Percentiles rank a stretch among this genome's conserved stretches.
Conservation (phyloP, 2,113 vertebrate species). For the Trochalopteron elliotii region DNA sequence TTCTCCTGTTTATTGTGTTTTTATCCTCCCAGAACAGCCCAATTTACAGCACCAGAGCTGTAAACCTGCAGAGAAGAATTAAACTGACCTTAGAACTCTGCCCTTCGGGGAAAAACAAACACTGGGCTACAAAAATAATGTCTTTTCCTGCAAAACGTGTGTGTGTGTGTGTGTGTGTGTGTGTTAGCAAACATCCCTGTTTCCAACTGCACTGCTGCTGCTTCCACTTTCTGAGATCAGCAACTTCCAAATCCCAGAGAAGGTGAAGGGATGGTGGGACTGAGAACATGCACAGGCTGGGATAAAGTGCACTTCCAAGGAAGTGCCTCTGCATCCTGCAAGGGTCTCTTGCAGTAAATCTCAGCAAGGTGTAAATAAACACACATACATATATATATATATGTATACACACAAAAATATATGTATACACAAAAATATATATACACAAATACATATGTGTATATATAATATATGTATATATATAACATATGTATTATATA, state of each 20-base stretch:
- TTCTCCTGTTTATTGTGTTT: neutral
- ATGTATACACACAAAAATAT: neutral
- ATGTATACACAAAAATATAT: too few relatives aligned
- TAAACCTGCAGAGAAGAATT: neutral
- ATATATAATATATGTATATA: too few relatives aligned
- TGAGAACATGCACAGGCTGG: fast-evolving
- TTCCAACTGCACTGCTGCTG: neutral
- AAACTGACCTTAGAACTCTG: neutral
- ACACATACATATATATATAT: neutral
- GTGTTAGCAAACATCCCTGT: neutral
- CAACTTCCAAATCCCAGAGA: fast-evolving
- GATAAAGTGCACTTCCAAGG: neutral
- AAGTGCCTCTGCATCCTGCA: neutral
- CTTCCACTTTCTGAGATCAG: neutral
- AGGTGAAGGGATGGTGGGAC: neutral
- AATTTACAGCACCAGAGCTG: neutral
- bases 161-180: neutral
- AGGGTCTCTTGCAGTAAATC: neutral
- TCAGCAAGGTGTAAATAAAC: neutral
- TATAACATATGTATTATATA: too few relatives aligned
- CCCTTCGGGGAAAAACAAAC: neutral
- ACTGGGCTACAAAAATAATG: neutral
- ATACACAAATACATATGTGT: too few relatives aligned
- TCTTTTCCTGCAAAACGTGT: neutral
- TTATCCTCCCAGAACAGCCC: neutral